Base-by-base conservation (phyloP, 1,140 invertebrate species). In the Drosophila gunungcola region DNA sequence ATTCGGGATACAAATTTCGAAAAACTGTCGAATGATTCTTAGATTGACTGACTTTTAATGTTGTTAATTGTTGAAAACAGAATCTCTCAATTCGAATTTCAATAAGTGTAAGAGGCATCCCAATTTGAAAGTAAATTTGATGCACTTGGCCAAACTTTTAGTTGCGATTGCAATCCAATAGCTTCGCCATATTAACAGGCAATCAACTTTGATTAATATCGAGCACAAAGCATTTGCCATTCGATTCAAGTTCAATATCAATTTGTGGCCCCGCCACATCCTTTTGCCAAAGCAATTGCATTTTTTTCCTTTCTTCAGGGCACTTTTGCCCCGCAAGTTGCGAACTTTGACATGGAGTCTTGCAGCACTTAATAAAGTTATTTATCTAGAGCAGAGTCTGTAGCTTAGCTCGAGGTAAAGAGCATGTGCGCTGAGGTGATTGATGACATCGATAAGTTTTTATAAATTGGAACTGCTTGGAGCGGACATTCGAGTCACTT, bases 401-500 rank as follows among this genome's bases (percentile, higher is more conserved):
- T 53, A 70, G 64, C 54, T 53, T 58, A 73, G 68, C 52, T 43
- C 43, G 57, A 64, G 65, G 74, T 54, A 60, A 70, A 57, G n/a
- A 57, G 29, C 42, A 58, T 68, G 34, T 68, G 62, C 54, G 51
- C 45, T 57, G n/a, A 62, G 65, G 68, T 91, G 90, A 91, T 91
- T 90, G 90, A 91, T 91, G 90, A 77, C 72, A 84, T 91, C 84
- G 90, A 91, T 91, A 83, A 83, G 76, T 91, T 91, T 61, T 83
- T 83, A 79, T 79, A 91, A 83, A 89, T 76, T 80, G 79, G 81
- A 65, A 67, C 58, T 46, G 61, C 69, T 80, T 41, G 39, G 41
- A 43, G 43, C 58, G 63, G 75, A 52, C 60, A 39, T 55, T 13
- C 52, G 25, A 63, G 43, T 32, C 16, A n/a, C 29, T 52, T 21